Conservation (phyloP, 2,113 vertebrate species). For the Dasyprocta punctata region DNA sequence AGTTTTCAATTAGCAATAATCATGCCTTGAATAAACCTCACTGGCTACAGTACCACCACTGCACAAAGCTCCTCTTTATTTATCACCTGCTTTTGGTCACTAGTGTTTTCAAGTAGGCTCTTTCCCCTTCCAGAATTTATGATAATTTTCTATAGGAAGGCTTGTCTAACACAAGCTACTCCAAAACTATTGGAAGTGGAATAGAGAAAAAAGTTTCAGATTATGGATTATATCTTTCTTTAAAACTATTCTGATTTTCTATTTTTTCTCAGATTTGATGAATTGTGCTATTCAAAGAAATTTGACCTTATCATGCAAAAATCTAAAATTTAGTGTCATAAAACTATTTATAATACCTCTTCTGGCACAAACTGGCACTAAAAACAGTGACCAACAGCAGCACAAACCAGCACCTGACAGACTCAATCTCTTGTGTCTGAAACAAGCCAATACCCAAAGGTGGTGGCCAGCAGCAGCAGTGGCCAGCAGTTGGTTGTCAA, state of each 20-base stretch:
- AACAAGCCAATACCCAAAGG: not conserved
- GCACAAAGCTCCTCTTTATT: not conserved
- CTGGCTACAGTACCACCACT: not conserved
- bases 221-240: not conserved
- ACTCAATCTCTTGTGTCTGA: not conserved
- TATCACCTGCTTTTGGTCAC: not conserved
- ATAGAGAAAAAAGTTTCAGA: not conserved
- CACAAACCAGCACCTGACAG: not conserved
- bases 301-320: constrained; percentile 16
- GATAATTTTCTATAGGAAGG: not conserved
- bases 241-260: not conserved
- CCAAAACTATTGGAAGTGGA: not conserved
- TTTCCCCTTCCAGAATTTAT: not conserved
- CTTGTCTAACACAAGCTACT: not conserved
- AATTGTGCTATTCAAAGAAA: not conserved
- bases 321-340: not conserved
- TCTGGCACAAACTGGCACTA: not conserved
- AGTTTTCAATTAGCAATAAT: not conserved
- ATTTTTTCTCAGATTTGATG: not conserved
- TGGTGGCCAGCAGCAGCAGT: not conserved
- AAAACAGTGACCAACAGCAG: not conserved
- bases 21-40: not conserved
- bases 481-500: not conserved
- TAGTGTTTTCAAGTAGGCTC: not conserved
- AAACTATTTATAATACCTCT: not conserved